A percentile compares a stretch with the other conserved stretches of the same genome.
Evolutionary conservation across 1,140 invertebrate species (phyloP).

Genomic region (Manduca sexta): DNA sequence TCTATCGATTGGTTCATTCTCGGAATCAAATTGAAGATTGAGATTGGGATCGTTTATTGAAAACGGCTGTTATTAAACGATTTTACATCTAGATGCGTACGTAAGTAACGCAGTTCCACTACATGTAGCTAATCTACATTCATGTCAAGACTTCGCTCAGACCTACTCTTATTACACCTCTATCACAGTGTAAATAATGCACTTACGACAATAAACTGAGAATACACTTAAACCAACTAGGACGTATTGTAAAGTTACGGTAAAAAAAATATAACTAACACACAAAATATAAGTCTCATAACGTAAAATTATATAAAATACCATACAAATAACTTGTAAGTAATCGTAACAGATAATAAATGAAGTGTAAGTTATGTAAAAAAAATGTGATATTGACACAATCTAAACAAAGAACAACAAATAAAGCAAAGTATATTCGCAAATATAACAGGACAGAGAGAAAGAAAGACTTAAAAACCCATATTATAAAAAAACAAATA

Average conservation of each 20-base stretch:
- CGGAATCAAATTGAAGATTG: no score
- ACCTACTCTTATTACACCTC: slow-evolving; percentile 55
- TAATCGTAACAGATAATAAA: not conserved
- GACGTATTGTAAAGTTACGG: slow-evolving; percentile 22
- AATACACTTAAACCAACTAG: slow-evolving; percentile 34
- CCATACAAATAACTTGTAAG: not conserved
- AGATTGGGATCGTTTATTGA: no score
- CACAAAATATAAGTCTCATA: slow-evolving; percentile 3
- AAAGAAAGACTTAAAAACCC: slow-evolving; percentile 9
- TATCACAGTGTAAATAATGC: slow-evolving; percentile 72
- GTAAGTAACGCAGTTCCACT: slow-evolving; percentile 11
- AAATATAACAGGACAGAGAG: slow-evolving; percentile 7
- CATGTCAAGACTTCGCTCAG: slow-evolving; percentile 58
- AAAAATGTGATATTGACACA: no score
- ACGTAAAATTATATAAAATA: not conserved
- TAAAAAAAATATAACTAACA: slow-evolving; percentile 25
- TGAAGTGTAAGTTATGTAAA: not conserved
- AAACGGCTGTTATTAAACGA: slow-evolving; percentile 5
- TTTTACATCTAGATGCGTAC: not conserved
- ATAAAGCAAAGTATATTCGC: slow-evolving; percentile 14
- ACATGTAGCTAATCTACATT: slow-evolving; percentile 31
- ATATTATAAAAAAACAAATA: not conserved
- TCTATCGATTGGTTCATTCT: no score
- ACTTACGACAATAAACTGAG: slow-evolving; percentile 52
- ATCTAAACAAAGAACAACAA: slow-evolving; percentile 22